Base-by-base conservation (phyloP, 2,797 vertebrate genomes). In the Sphenodon punctatus region DNA sequence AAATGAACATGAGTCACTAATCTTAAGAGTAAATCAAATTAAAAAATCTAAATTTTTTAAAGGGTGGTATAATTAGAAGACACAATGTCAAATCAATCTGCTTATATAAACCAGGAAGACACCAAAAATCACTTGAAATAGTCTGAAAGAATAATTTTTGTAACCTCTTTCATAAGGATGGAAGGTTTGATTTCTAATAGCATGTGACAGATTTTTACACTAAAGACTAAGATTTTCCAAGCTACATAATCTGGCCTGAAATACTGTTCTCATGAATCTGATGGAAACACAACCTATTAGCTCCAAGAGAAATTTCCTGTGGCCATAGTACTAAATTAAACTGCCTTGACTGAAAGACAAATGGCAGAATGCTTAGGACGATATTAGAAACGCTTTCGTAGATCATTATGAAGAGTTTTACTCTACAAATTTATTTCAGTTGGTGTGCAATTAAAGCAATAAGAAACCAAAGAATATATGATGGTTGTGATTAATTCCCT, bases 111-210 rank as follows among this genome's bases (percentile, higher is more conserved):
- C 5, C 70, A 30, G 49, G 48, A 55, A 69, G 42, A 56, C 20
- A 75, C 20, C 36, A 69, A 36, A 48, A 6, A 77, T 11, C 12
- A 60, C 39, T 60, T 53, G 45, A 67, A 82, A 76, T 19, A 66
- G 55, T 39, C 15, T 30, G 32, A 69, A 58, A 27, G 12, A 36
- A 49, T 12, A 10, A 64, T 84, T 61, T 82, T 22, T 12, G 51
- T 70, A 67, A 58, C 51, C 42, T 75, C 17, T 48, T 55, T 66
- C n/a, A 43, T 30, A 70, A 49, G n/a, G 49, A 56, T 23, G 25
- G 51, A 81, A n/a, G 32, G 51, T 68, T 56, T 60, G 82, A 23
- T 82, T 77, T 90, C 51, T 67, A 49, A 20, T 25, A 65, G 53
- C 2, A 11, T 71, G 5, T 67, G 41, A 71, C 46, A n/a, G 13